Evolutionary conservation across 1,140 invertebrate genomes (phyloP), one percentile per base, ranked within the genome.

Genomic region (Cataglyphis hispanica): DNA sequence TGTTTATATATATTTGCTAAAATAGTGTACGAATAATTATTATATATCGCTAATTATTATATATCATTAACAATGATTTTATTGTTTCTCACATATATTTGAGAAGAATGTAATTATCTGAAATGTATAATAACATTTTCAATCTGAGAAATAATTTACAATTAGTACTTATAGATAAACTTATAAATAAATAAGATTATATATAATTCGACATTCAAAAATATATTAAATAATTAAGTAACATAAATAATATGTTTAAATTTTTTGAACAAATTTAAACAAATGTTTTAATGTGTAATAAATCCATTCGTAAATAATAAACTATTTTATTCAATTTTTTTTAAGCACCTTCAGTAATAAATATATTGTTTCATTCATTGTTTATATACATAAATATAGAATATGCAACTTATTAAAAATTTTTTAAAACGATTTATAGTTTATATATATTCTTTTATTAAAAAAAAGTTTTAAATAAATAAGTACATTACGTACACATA

Each of bases 101-200:
- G 16, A 22, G n/a, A 34, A 72, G 19, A 34, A 72, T 22, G 27
- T 53, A 70, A 70, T 70, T 13, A 13, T 25, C 4, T 61, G 2
- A 19, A 1, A 60, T 67, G 0, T 25, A 19, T 25, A 19, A 31
- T 8, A n/a, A 86, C 11, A 37, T 58, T n/a, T 46, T 7, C 10
- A 61, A 22, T 2, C 25, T 25, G 13, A 61, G 66, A 83, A 3
- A 46, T 0, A 43, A 7, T 7, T 37, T 7, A 37, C 37, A n/a
- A n/a, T 37, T 37, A 37, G 83, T 61, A 61, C 16, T n/a, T 88
- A 80, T 81, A 27, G 25, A 67, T 43, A 81, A n/a, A 27, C 66
- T n/a, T n/a, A n/a, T n/a, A n/a, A n/a, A n/a, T n/a, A n/a, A n/a
- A n/a, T n/a, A n/a, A n/a, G n/a, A n/a, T n/a, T n/a, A n/a, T n/a